These are phyloP conservation scores for Scelioninae gen. 1 DNA, from an alignment of 2,888 invertebrate species.

Conservation along the genomic window DNA sequence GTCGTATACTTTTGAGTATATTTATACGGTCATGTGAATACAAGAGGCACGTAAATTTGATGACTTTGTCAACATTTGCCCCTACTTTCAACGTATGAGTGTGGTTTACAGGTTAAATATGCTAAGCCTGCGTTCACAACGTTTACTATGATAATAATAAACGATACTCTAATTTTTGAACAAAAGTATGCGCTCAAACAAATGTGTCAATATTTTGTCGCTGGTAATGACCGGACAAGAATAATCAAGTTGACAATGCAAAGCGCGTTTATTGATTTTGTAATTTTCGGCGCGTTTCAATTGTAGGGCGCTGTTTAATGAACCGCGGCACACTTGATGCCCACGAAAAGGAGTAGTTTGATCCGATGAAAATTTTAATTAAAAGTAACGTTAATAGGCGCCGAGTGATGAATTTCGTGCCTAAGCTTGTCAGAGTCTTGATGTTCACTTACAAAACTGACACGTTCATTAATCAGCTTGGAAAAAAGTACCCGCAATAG, in stretches of 20 bases:
- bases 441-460: conserved; percentile 47
- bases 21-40: no score
- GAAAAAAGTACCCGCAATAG: conserved; percentile 3
- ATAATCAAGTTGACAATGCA: conserved; percentile 28
- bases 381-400: conserved; percentile 77
- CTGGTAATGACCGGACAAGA: background rate
- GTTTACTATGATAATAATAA: no score
- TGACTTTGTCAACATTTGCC: no score
- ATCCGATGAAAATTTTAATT: conserved; percentile 74
- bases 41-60: no score
- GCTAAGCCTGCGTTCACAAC: no score
- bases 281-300: conserved; percentile 36
- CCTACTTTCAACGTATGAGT: no score
- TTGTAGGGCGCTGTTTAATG: conserved; percentile 28
- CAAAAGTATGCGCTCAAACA: no score
- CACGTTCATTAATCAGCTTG: conserved; percentile 53
- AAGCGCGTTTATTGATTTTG: conserved; percentile 32
- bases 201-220: no score
- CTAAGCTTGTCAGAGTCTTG: conserved; percentile 23
- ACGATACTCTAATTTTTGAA: no score
- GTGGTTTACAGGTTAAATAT: no score
- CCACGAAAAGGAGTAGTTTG: conserved; percentile 15
- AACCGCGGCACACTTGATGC: background rate
- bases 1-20: no score
- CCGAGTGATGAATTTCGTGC: conserved; percentile 71